Evolutionary conservation across 64 coral and sea anemone species (phyloP), one percentile per base, ranked within the genome.

Genomic region (Stichodactyla mertensii): DNA sequence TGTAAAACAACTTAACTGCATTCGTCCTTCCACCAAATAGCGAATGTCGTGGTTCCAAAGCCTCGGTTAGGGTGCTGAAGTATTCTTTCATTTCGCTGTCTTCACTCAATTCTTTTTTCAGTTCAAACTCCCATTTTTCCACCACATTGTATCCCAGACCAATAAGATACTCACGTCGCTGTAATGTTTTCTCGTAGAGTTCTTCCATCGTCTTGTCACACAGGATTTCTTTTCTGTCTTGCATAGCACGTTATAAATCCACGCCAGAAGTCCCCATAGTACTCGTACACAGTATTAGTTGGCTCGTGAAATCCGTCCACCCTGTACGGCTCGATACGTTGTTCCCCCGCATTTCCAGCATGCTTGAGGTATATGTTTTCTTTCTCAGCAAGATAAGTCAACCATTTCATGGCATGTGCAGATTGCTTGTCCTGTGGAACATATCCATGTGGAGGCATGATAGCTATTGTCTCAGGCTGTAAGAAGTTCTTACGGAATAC

Each of bases 71-170:
- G 3, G 6, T 5, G 10, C 54, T 20, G 18, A 91, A 31, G 14
- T 36, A 77, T n/a, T 60, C 59, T n/a, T 45, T 15, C 20, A 79
- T 20, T 6, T 81, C 55, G 0, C 6, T 0, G 22, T 91, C 56
- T 1, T 6, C 16, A 1, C 11, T 4, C 11, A 67, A 13, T 24
- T 13, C 6, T 27, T 87, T 58, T 15, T 81, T 67, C 26, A 77
- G 84, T 27, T 86, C 56, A 54, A 84, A 91, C 51, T 87, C 89
- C 89, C 89, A 91, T 1, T 83, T 86, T 26, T 91, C 82, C 4
- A 78, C 59, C 11, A 89, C 36, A 5, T 45, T 62, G 28, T 61
- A 67, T 11, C 87, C 87, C 14, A 7, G 13, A 10, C 52, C 10
- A 6, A 20, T 82, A 6, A 89, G 61, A 19, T 8, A 24, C 45